These are phyloP conservation scores for Scophthalmus maximus DNA, from an alignment of 2,113 vertebrate species.

Conservation along the genomic window DNA sequence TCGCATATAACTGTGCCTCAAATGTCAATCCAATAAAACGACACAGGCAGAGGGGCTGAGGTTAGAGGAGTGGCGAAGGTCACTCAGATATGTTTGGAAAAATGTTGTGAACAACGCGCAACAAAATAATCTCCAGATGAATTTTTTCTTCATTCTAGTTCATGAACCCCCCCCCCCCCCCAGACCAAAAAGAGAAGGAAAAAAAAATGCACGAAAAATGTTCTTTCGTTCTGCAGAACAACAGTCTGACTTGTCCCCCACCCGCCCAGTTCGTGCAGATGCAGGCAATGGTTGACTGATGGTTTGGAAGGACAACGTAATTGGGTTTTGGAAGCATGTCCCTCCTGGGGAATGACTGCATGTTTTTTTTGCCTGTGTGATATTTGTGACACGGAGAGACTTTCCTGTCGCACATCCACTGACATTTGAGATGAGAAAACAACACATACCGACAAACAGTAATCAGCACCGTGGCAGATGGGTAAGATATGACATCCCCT, in stretches of 20 bases:
- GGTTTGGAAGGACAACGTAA: constrained; percentile 69
- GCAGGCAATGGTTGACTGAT: constrained; percentile 65
- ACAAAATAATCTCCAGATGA: constrained; percentile 33
- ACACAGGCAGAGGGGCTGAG: constrained; percentile 19
- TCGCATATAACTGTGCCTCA: constrained; percentile 20
- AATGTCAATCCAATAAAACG: constrained; percentile 44
- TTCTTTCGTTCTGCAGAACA: constrained; percentile 58
- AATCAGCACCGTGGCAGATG: constrained; percentile 21
- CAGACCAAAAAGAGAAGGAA: not conserved
- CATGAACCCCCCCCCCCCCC: constrained; percentile 14
- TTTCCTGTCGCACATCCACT: constrained; percentile 58
- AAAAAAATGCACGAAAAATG: constrained; percentile 28
- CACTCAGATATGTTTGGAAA: constrained; percentile 40
- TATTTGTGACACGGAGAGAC: constrained; percentile 63
- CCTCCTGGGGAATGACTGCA: constrained; percentile 46
- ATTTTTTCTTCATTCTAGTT: constrained; percentile 39
- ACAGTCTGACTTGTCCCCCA: constrained; percentile 42
- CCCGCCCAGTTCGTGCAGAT: constrained; percentile 45
- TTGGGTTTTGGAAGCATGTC: constrained; percentile 60
- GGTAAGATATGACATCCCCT: not conserved
- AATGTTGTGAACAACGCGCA: constrained; percentile 47
- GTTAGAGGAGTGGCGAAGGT: constrained; percentile 46
- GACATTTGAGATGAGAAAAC: constrained; percentile 61
- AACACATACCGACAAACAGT: constrained; percentile 8
- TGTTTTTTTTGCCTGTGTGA: constrained; percentile 54